These are phyloP conservation scores for Apoda limacodes DNA, from an alignment of 2,888 invertebrate species.

Conservation along the genomic window DNA sequence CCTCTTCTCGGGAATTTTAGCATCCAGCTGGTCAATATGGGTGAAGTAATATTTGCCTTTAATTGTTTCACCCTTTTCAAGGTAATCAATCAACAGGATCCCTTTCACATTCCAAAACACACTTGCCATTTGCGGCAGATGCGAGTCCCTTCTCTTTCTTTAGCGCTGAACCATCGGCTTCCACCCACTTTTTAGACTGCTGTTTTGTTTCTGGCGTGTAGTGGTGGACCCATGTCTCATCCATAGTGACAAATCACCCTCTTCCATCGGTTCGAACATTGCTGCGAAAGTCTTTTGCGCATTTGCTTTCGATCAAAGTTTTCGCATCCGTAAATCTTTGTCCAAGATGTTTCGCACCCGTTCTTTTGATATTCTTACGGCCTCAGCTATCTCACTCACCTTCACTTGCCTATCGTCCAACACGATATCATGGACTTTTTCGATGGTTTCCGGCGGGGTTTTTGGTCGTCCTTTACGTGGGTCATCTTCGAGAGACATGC, in stretches of 20 bases:
- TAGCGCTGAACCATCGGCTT: not conserved
- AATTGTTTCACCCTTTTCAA: too few relatives aligned
- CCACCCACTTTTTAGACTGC: not conserved
- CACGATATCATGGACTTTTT: slow-evolving; percentile 2
- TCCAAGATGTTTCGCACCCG: slow-evolving; percentile 1
- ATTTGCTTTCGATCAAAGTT: not conserved
- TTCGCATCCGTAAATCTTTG: not conserved
- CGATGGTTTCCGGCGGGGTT: not conserved
- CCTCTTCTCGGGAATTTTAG: too few relatives aligned
- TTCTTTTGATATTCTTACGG: not conserved
- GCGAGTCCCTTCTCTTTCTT: not conserved
- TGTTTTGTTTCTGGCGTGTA: not conserved
- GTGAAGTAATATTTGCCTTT: too few relatives aligned
- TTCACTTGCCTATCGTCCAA: slow-evolving; percentile 2
- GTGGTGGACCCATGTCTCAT: not conserved
- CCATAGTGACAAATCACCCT: not conserved
- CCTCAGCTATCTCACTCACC: not conserved
- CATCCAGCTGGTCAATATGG: too few relatives aligned
- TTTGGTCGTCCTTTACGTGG: slow-evolving; percentile 16
- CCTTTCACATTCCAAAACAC: too few relatives aligned
- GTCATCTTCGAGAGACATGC: too few relatives aligned
- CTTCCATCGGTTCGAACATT: not conserved
- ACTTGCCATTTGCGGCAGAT: not conserved
- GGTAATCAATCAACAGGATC: too few relatives aligned
- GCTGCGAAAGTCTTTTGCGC: not conserved